Evolutionary conservation across 2,888 invertebrate species (phyloP), one percentile per base, ranked within the genome.

Genomic region (Trissoscelio sp.): DNA sequence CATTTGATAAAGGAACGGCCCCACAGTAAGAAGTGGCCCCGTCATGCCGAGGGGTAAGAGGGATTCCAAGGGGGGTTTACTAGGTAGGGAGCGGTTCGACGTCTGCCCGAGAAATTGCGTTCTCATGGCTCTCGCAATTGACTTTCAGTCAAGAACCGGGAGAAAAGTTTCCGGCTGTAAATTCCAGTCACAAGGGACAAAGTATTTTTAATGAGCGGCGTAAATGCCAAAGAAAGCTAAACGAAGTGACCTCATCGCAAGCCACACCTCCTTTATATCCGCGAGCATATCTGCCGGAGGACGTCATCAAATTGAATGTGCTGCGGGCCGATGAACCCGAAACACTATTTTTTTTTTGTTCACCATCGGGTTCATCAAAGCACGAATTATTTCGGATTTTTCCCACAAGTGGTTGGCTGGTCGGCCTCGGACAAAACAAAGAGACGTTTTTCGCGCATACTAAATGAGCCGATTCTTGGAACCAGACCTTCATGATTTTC

Each of bases 151-250:
- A 42, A 48, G 20, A 24, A 24, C 6, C 39, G 14, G 34, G 24
- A 64, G 57, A 53, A 67, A 67, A 57, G 37, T 66, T 64, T 74
- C 53, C 66, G 57, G 34, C 42, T 75, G 75, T 57, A 34, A 67
- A 75, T 75, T 75, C 51, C 75, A 18, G 60, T 20, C 48, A 46
- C 64, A 37, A 64, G 60, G 70, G 69, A 78, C 53, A 69, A 72
- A 79, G 53, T 82, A 77, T 80, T 82, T 77, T 80, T 77, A 82
- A 80, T 78, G 64, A 48, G n/a, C 80, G 55, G 34, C 53, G 72
- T 82, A 75, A 72, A 75, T 51, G 62, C 14, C 69, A 57, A 60
- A 39, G 46, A 28, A 58, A 34, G 51, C 39, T 20, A 44, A 44
- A 51, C 22, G 20, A 7, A 34, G 46, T 37, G 64, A 34, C 72